Evolutionary conservation across 2,888 invertebrate species (phyloP), one percentile per base, ranked within the genome.

Genomic region (Habrosyne pyritoides): DNA sequence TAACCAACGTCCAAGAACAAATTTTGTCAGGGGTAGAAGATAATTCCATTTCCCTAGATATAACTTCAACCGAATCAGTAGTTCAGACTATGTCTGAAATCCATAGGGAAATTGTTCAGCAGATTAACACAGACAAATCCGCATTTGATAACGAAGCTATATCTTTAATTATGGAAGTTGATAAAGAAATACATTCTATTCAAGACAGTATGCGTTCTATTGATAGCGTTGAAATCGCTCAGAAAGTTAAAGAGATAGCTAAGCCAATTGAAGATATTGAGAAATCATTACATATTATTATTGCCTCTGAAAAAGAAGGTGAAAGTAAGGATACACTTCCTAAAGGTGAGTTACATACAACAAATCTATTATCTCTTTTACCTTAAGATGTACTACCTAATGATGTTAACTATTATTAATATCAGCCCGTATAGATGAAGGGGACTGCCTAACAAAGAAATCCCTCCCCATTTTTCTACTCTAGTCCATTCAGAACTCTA

Each of bases 1-100:
- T 93, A 28, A 66, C 73, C 5, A 71, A 70, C 53, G 73, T 89
- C 8, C 86, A 87, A 64, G 84, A 89, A 54, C 86, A 89, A 67
- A 69, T 87, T 14, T 61, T 79, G 30, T 71, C 73, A 36, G 82
- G 83, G 3, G 64, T 73, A 6, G 82, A 86, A 21, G 84, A 84
- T 57, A 81, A 84, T 42, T 74, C 79, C 0, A 66, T 84, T 56
- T 84, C 87, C 0, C 63, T 84, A 4, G 84, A 87, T 55, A 63
- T 86, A 55, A 75, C 79, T 8, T 79, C 83, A 26, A 84, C 87
- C 12, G 88, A 90, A 68, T 85, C 86, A 3, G 78, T 86, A 46
- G 77, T 88, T 12, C 79, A 87, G 61, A 84, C 81, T 18, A 77
- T 89, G 66, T 74, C 81, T 21, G 86, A 87, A 62, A 80, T 87